Base-by-base conservation (phyloP, 2,888 invertebrate species). In the Reticulitermes lucifugus region DNA sequence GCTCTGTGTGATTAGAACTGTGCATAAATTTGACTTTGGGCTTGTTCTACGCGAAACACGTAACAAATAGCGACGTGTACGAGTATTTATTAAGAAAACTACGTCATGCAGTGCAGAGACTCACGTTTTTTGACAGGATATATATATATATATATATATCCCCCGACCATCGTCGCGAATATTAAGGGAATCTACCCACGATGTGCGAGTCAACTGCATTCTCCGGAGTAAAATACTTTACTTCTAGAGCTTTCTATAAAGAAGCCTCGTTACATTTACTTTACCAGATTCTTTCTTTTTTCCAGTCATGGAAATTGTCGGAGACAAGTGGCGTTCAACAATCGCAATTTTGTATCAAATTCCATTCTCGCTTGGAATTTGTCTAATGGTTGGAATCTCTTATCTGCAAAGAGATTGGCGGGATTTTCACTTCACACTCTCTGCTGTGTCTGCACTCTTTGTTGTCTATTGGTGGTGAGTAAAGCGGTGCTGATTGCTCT, bases 321-420 rank as follows among this genome's bases (percentile, higher is more conserved):
- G 93, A 84, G 93, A 94, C 70, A 92, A 92, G 89, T 94, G 93
- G 92, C 91, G 94, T 60, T 93, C 93, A 7, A 91, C 92, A 83
- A 91, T 94, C 83, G 94, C 94, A 21, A 92, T 94, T 71, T 87
- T 94, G n/a, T 93, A 93, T 88, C 94, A 94, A 89, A 90, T 94
- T 80, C 94, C 94, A 5, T 94, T 94, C 89, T 93, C 93, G 29
- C 89, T 94, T 79, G 94, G 94, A 0, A 93, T 92, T 87, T 91
- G 93, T 7, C 88, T 93, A 25, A 92, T 94, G 92, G 92, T 94
- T 2, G 89, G 89, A 4, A 88, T 94, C 21, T 93, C 94, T 0
- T 94, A 93, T 88, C 91, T 91, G 88, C 89, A 94, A 9, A 90
- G 94, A 88, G 93, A 94, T 88, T 95, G 95, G 94, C 91, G 94